Percentiles rank a stretch among this genome's conserved stretches.
These are phyloP conservation scores for Vimba vimba DNA, from an alignment of 2,113 vertebrate species.

Conservation along the genomic window DNA sequence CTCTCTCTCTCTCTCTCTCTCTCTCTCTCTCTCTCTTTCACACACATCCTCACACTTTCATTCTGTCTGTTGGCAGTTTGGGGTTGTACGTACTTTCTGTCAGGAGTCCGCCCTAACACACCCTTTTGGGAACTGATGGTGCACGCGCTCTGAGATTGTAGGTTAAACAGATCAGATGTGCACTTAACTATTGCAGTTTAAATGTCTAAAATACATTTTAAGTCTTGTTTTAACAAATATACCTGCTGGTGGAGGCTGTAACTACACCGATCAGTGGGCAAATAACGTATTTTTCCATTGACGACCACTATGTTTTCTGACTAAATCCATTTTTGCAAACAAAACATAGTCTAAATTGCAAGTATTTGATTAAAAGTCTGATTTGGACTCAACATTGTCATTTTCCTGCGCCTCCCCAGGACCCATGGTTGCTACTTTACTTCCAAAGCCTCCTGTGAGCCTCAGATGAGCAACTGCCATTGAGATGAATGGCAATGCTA, in stretches of 20 bases:
- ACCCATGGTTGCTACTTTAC: not conserved
- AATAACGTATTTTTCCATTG: not conserved
- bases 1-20: conserved; percentile 39
- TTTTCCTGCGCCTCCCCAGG: not conserved
- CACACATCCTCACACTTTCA: conserved; percentile 28
- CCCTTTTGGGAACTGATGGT: not conserved
- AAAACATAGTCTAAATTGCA: not conserved
- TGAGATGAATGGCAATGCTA: not conserved
- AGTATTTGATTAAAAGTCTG: not conserved
- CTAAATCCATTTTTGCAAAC: not conserved
- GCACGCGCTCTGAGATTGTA: not conserved
- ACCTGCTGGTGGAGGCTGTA: not conserved
- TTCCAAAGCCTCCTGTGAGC: not conserved
- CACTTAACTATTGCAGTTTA: not conserved
- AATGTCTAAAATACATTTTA: not conserved
- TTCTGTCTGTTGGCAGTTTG: conserved; percentile 19
- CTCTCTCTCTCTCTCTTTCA: conserved; percentile 36
- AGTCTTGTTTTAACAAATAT: not conserved
- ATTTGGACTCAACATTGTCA: not conserved
- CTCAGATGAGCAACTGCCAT: not conserved
- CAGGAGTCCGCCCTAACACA: not conserved
- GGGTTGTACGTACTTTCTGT: conserved; percentile 23
- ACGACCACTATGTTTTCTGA: not conserved
- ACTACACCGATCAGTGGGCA: not conserved
- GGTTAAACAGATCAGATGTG: not conserved